Evolutionary conservation across 2,888 invertebrate species (phyloP).

Genomic region (Pyrochroa serraticornis): DNA sequence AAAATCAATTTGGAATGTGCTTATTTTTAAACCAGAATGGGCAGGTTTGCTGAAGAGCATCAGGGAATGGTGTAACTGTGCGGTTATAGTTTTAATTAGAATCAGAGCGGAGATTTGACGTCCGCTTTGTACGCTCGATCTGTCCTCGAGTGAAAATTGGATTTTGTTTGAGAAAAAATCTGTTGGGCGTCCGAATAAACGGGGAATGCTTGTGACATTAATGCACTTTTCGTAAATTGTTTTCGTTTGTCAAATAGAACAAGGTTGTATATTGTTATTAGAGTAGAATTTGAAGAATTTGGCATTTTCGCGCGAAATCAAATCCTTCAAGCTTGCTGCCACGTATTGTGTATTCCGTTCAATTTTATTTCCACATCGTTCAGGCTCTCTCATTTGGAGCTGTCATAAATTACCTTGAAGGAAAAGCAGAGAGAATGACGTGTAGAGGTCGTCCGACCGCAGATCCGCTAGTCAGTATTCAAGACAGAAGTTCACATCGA

Average conservation of each 20-base stretch:
- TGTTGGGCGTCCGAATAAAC: conserved; percentile 4
- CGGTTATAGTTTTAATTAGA: too few relatives aligned
- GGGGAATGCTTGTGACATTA: conserved; percentile 18
- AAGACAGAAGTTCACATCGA: conserved; percentile 46
- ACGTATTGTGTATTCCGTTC: conserved; percentile 32
- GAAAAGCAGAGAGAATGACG: conserved; percentile 39
- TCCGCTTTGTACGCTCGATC: background rate
- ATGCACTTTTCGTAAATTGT: conserved; percentile 28
- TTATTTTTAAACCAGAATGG: too few relatives aligned
- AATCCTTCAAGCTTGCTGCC: conserved; percentile 41
- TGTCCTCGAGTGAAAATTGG: conserved; percentile 12
- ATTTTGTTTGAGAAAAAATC: conserved; percentile 20
- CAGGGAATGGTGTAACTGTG: too few relatives aligned
- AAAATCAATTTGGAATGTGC: too few relatives aligned
- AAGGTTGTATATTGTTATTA: conserved; percentile 37
- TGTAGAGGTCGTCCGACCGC: conserved; percentile 40
- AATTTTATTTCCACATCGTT: conserved; percentile 42
- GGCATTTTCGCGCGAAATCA: conserved; percentile 36
- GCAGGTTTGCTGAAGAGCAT: too few relatives aligned
- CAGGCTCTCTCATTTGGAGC: conserved; percentile 39
- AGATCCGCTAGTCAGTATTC: conserved; percentile 45
- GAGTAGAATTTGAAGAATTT: conserved; percentile 37
- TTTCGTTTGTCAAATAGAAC: conserved; percentile 33
- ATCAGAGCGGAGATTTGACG: too few relatives aligned
- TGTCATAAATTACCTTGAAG: conserved; percentile 42